These are phyloP conservation scores for Noctua comes DNA, from an alignment of 2,888 invertebrate genomes.

Conservation along the genomic window DNA sequence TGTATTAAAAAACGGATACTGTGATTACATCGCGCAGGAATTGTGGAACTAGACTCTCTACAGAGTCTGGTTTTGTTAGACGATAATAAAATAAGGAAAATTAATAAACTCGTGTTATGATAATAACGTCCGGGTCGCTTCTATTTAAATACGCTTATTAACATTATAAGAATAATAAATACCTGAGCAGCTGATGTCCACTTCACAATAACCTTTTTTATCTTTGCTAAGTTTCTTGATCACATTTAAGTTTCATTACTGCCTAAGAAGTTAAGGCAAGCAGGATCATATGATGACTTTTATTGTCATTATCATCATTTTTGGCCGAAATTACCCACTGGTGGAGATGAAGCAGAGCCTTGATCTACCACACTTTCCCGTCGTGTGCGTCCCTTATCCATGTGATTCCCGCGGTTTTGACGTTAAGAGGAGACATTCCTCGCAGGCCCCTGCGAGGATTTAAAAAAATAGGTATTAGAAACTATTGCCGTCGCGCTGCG, in stretches of 20 bases:
- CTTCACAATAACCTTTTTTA: neutral
- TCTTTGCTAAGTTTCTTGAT: neutral
- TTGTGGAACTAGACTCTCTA: neutral
- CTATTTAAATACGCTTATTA: neutral
- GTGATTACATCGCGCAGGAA: neutral
- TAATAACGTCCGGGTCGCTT: neutral
- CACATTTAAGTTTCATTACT: neutral
- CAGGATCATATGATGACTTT: too few relatives aligned
- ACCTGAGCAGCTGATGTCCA: neutral
- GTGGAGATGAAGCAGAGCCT: neutral
- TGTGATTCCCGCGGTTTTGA: neutral
- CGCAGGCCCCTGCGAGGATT: too few relatives aligned
- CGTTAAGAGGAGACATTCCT: too few relatives aligned
- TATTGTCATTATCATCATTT: neutral
- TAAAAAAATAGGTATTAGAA: too few relatives aligned
- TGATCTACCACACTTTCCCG: neutral
- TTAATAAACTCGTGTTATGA: neutral
- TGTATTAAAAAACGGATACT: neutral
- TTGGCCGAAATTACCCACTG: neutral
- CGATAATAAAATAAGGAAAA: neutral
- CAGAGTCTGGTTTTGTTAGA: neutral
- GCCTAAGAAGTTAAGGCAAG: neutral
- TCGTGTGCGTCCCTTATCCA: neutral
- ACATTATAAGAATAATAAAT: neutral
- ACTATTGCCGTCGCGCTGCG: too few relatives aligned